Evolutionary conservation across 1,140 invertebrate species (phyloP).

Genomic region (Cydia strobilella): DNA sequence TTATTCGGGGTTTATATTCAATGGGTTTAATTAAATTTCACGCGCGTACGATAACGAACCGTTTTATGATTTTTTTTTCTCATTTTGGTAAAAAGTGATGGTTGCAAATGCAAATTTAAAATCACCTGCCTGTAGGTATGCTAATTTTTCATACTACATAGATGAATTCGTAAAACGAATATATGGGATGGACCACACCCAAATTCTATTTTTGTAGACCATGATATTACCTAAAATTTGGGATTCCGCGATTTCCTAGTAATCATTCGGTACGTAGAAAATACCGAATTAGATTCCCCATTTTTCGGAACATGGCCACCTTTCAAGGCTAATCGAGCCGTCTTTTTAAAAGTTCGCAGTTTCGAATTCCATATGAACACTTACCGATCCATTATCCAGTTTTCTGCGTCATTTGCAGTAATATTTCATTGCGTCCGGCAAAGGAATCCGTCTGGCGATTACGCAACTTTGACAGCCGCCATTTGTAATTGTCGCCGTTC

Average conservation of each 20-base stretch:
- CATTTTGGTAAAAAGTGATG: neutral
- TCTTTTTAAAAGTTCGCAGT: neutral
- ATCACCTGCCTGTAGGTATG: neutral
- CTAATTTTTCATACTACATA: neutral
- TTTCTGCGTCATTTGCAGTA: slow-evolving; percentile 20
- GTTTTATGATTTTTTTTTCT: neutral
- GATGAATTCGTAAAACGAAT: too few relatives aligned
- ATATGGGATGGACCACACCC: too few relatives aligned
- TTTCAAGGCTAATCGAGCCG: too few relatives aligned
- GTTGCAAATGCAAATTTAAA: too few relatives aligned
- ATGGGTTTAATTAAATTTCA: slow-evolving; percentile 1
- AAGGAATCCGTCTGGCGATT: slow-evolving; percentile 29
- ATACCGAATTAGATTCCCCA: too few relatives aligned
- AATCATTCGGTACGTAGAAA: too few relatives aligned
- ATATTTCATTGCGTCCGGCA: slow-evolving; percentile 27
- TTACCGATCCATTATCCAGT: slow-evolving; percentile 28
- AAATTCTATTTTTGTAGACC: too few relatives aligned
- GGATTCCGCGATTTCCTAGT: too few relatives aligned
- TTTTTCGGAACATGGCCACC: too few relatives aligned
- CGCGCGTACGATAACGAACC: neutral
- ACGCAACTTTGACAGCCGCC: slow-evolving; percentile 31
- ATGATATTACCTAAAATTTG: too few relatives aligned
- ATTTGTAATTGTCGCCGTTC: slow-evolving; percentile 27
- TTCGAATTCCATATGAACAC: slow-evolving; percentile 13
- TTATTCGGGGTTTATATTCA: neutral